phyloP scores from a whole-genome alignment of 1,140 invertebrate genomes.

The Camponotus pennsylvanicus region DNA sequence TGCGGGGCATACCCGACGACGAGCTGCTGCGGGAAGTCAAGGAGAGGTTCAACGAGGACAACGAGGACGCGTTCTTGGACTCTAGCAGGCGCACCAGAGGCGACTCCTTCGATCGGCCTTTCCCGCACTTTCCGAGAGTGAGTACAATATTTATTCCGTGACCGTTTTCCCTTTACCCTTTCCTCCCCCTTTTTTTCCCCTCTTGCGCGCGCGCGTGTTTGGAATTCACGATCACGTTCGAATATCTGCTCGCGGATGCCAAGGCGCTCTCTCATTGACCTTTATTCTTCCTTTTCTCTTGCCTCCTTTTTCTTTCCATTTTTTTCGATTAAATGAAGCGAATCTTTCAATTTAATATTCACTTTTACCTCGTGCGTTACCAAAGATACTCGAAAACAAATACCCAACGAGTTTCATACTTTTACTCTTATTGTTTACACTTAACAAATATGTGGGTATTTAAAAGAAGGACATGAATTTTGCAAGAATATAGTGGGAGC shows the following conservation, averaged over 20 bases:
- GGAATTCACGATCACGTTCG: conserved; percentile 7
- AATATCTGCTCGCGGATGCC: neutral
- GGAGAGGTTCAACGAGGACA: conserved; percentile 83
- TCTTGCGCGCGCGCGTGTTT: neutral
- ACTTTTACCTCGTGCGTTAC: neutral
- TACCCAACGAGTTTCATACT: neutral
- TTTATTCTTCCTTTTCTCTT: neutral
- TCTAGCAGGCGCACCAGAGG: conserved; percentile 61
- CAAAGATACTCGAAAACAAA: neutral
- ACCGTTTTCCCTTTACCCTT: neutral
- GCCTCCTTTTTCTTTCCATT: neutral
- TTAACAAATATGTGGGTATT: neutral
- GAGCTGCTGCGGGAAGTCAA: conserved; percentile 84
- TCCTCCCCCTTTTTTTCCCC: too few relatives aligned
- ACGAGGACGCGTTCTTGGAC: conserved; percentile 82
- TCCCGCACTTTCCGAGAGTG: conserved; percentile 80
- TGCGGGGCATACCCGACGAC: conserved; percentile 83
- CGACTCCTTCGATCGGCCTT: conserved; percentile 80
- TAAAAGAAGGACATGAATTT: neutral
- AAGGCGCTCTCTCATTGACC: neutral
- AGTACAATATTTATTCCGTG: conserved; percentile 47
- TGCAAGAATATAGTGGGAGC: too few relatives aligned
- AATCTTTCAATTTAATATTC: too few relatives aligned
- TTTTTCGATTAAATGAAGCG: neutral
- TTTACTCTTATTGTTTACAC: neutral